Conservation (phyloP, 2,113 vertebrate species). For the Melospiza melodia region DNA sequence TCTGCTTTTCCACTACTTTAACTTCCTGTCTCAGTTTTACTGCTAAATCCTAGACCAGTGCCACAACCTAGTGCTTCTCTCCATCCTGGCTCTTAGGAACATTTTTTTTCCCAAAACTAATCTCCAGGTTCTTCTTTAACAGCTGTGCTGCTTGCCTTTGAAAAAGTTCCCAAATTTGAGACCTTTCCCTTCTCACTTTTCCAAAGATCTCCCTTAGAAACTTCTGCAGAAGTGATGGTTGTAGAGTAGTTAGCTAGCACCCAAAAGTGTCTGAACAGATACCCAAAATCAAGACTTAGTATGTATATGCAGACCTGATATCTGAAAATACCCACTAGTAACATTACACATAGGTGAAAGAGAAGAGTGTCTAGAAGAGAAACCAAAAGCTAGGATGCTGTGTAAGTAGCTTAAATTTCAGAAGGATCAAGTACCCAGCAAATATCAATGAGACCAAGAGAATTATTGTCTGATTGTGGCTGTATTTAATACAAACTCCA, state of each 20-base stretch:
- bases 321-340: not conserved
- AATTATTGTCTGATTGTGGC: not conserved
- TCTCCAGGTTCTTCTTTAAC: not conserved
- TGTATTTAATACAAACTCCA: not conserved
- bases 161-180: not conserved
- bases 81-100: not conserved
- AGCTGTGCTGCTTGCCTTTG: not conserved
- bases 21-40: not conserved
- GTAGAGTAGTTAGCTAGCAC: not conserved
- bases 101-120: not conserved
- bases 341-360: not conserved
- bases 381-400: not conserved
- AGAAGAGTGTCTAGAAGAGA: rapidly evolving
- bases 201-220: not conserved
- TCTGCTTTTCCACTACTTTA: not conserved
- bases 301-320: not conserved
- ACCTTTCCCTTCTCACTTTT: not conserved
- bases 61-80: not conserved
- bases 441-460: not conserved
- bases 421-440: not conserved
- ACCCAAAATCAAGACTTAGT: not conserved
- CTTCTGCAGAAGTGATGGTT: not conserved
- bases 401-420: not conserved
- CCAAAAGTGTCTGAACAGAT: not conserved
- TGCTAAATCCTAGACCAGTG: not conserved